Evolutionary conservation across 2,113 vertebrate genomes (phyloP).

Genomic region (Verasper variegatus): DNA sequence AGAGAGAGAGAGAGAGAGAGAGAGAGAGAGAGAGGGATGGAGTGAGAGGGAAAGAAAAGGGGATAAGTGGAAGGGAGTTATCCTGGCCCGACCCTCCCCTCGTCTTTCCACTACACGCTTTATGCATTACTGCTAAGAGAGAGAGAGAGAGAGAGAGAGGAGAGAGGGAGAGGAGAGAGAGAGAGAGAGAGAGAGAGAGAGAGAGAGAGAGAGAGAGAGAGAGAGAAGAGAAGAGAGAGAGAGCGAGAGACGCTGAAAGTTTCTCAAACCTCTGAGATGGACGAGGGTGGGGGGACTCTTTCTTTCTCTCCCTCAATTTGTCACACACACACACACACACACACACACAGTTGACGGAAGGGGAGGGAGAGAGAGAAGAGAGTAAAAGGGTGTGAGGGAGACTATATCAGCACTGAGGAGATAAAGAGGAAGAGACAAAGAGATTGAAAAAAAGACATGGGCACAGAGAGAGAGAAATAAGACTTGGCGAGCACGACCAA

Average conservation of each 20-base stretch:
- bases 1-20: background rate
- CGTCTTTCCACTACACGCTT: constrained; percentile 63
- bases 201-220: constrained; percentile 20
- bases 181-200: constrained; percentile 30
- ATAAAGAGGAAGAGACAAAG: background rate
- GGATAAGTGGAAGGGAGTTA: constrained; percentile 21
- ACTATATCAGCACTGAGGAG: constrained; percentile 17
- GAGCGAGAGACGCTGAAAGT: constrained; percentile 45
- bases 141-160: background rate
- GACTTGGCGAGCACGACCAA: background rate
- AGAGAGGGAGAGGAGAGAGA: background rate
- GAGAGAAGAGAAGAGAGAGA: background rate
- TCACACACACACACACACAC: constrained; percentile 2
- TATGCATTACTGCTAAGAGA: constrained; percentile 73
- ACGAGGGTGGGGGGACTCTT: constrained; percentile 33
- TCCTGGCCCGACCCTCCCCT: constrained; percentile 28
- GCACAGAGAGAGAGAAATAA: background rate
- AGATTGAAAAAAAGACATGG: background rate
- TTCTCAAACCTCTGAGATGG: constrained; percentile 62
- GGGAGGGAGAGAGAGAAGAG: background rate
- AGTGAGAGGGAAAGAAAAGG: background rate
- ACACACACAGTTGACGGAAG: constrained; percentile 9
- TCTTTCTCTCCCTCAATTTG: constrained; percentile 32
- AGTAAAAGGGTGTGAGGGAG: background rate
- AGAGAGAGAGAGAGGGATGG: background rate